Percentiles rank a stretch among this genome's conserved stretches.
Evolutionary conservation across 2,797 vertebrate genomes (phyloP).

Genomic region (Crax fasciolata): DNA sequence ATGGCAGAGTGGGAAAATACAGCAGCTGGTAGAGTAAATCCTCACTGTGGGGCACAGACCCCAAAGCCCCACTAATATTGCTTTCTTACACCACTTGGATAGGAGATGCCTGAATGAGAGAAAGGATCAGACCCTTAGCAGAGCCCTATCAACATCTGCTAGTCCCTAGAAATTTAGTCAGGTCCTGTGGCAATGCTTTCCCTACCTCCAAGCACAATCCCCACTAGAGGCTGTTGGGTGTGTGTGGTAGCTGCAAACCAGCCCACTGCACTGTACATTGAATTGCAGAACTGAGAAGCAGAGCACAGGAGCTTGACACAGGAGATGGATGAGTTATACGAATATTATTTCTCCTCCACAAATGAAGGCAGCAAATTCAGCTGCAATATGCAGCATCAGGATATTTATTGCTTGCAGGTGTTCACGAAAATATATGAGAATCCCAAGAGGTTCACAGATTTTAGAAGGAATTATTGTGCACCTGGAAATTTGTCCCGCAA

Average conservation of each 20-base stretch:
- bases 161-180: not conserved
- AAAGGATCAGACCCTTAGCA: not conserved
- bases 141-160: not conserved
- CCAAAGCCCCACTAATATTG: not conserved
- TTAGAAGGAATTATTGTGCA: constrained; percentile 75
- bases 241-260: constrained; percentile 35
- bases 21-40: not conserved
- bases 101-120: not conserved
- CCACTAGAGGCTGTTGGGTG: not conserved
- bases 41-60: not conserved
- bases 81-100: not conserved
- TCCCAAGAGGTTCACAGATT: constrained; percentile 73
- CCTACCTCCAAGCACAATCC: not conserved
- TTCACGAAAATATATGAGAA: constrained; percentile 77
- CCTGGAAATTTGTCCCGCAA: constrained; percentile 76
- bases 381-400: constrained; percentile 33
- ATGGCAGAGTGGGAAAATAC: not conserved
- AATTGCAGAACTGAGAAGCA: constrained; percentile 1
- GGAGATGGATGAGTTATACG: constrained; percentile 50
- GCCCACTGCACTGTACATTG: constrained; percentile 22
- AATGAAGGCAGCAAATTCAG: constrained; percentile 65
- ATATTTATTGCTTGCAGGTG: constrained; percentile 76
- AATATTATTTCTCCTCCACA: constrained; percentile 49
- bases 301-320: constrained; percentile 42
- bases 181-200: not conserved